Base-by-base conservation (phyloP, 2,113 vertebrate species). In the Helogale parvula region DNA sequence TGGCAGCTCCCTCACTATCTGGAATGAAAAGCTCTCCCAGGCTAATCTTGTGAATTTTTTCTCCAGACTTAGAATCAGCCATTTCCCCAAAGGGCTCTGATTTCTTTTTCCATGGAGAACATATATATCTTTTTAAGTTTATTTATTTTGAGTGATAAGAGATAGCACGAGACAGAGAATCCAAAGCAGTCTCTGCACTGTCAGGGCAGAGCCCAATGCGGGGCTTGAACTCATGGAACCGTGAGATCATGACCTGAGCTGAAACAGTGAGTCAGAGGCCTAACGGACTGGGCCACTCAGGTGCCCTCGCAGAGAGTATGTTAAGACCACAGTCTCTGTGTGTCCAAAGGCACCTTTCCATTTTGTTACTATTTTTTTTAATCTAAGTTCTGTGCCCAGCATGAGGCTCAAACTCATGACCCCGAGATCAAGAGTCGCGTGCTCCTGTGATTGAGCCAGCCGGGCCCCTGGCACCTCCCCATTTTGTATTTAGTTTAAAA, bases 261-360 rank as follows among this genome's bases (percentile, higher is more conserved):
- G 57, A 60, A 60, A 60, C 57, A 60, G 23, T 7, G 57, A 60
- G 57, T 60, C 57, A 60, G 57, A 60, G 0, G 57, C 7, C 7
- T 60, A 60, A 60, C 54, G 15, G 52, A 17, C 52, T 54, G 52
- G 17, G 54, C 19, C 54, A 57, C 54, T 19, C 54, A 57, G 21
- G 57, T 2, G 21, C 8, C 21, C 57, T 65, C 90, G 35, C 80
- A 38, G 27, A 41, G 15, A 88, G 50, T 60, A 94, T 60, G 79
- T 94, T n/a, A 89, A 83, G 27, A 82, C 50, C 65, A 45, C 23
- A 93, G 74, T 90, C 29, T 60, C 60, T 77, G 9, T 19, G 41
- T 47, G 45, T 95, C 17, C 89, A 93, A 93, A 84, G 54, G 54
- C 90, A 93, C 38, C 66, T 63, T 38, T n/a, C 66, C 23, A 83